Evolutionary conservation across 2,113 vertebrate species (phyloP), one percentile per base, ranked within the genome.

Genomic region (Lepisosteus osseus): DNA sequence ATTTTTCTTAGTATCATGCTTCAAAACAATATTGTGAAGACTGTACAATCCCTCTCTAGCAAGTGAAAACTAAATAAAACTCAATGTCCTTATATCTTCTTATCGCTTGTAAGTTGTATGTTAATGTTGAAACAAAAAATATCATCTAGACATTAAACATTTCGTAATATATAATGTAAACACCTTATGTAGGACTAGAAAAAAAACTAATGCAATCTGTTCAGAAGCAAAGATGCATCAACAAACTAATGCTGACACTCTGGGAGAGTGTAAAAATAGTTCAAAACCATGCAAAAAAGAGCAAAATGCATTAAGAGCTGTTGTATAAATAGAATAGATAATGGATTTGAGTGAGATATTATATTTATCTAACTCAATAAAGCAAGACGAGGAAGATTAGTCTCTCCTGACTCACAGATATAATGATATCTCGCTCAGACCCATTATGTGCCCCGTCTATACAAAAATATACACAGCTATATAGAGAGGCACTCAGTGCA

Each of bases 361-460:
- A 90, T 90, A 90, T 88, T 88, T 90, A 88, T 87, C 84, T 87
- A 86, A 91, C 86, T 90, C 87, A 90, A 89, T 88, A 91, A 90
- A 91, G 87, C 84, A 89, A 81, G 81, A 85, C 83, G 83, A 90
- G 82, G 80, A 80, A 87, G 87, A 90, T 91, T 88, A 90, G 87
- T 88, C 79, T 86, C 78, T 86, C 88, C 87, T 89, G 87, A 88
- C 84, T 90, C 86, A 86, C 81, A 87, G 81, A 88, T 85, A 90
- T 90, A 89, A 87, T 86, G 87, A 89, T 85, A 89, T 87, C 86
- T 89, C 81, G 85, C 84, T 86, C 79, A 78, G 82, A 83, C 82
- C 86, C 82, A 86, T 86, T 88, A 90, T 81, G 81, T 83, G 79
- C 76, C 81, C 80, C 57, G 14, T 61, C 67, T 74, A 71, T 76